Evolutionary conservation across 1,140 invertebrate species (phyloP).

Genomic region (Penaeus indicus): DNA sequence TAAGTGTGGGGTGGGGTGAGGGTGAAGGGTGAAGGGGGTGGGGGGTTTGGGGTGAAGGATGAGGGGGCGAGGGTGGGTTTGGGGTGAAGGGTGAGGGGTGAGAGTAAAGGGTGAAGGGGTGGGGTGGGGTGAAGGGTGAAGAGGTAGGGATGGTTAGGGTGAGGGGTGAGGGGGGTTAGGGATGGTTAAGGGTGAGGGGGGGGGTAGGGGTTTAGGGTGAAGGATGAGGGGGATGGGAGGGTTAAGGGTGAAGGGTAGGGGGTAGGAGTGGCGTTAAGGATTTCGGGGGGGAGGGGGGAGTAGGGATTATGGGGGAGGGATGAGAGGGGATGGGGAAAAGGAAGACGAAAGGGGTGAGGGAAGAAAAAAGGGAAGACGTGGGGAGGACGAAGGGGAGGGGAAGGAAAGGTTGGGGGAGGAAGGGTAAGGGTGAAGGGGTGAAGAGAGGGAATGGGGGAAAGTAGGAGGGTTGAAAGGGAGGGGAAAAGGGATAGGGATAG

Average conservation of each 20-base stretch:
- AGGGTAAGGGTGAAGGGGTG: not conserved
- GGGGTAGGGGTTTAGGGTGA: not conserved
- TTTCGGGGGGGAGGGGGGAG: not conserved
- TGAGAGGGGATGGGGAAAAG: not conserved
- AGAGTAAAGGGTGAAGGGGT: no score
- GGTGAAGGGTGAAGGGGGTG: not conserved
- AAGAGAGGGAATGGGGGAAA: no score
- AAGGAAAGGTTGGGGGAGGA: not conserved
- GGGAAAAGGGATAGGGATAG: no score
- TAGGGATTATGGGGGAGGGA: not conserved
- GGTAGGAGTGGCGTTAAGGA: not conserved
- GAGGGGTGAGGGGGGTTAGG: no score
- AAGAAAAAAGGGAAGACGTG: not conserved
- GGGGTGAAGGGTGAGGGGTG: no score
- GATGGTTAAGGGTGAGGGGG: not conserved
- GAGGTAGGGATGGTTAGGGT: no score
- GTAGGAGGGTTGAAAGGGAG: not conserved
- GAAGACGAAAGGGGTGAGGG: not conserved
- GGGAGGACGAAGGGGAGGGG: not conserved
- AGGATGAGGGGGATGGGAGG: no score
- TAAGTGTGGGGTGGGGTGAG: conserved; percentile 54
- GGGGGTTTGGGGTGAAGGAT: not conserved
- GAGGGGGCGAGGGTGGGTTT: not conserved
- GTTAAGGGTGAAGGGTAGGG: no score
- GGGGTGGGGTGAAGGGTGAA: no score